phyloP scores from a whole-genome alignment of 2,797 vertebrate genomes.

The Sphenodon punctatus region DNA sequence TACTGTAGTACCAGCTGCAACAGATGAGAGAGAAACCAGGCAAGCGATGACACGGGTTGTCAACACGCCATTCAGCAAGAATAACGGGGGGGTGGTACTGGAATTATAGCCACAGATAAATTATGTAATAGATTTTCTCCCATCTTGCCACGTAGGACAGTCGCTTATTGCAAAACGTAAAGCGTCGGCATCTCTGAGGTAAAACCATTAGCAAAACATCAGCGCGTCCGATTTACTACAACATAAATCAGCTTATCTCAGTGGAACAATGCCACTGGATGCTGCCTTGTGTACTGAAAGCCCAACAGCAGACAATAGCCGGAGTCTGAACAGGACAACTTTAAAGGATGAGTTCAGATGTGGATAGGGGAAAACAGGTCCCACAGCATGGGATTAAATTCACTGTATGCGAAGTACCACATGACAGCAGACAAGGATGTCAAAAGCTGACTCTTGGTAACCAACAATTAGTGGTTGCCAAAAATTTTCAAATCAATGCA shows the following conservation, averaged over 20 bases:
- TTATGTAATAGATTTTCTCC: not conserved
- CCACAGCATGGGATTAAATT: too few relatives aligned
- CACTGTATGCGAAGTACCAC: too few relatives aligned
- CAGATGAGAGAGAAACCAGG: constrained; percentile 8
- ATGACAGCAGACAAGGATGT: too few relatives aligned
- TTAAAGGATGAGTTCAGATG: not conserved
- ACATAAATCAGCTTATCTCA: not conserved
- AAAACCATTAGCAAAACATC: not conserved
- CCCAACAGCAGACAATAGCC: not conserved
- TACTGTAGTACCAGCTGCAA: constrained; percentile 93
- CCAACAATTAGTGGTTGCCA: too few relatives aligned
- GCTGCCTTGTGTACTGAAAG: not conserved
- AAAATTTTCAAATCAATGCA: too few relatives aligned
- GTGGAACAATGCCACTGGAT: not conserved
- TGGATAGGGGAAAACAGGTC: not conserved
- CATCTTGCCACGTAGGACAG: not conserved
- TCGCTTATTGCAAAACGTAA: not conserved
- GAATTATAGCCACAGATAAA: not conserved
- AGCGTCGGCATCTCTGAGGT: not conserved
- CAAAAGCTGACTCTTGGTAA: too few relatives aligned
- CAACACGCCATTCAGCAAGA: not conserved
- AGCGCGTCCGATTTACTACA: not conserved
- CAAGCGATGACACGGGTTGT: constrained; percentile 2
- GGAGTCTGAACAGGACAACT: not conserved
- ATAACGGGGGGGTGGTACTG: fast-evolving